These are phyloP conservation scores for Cyclina sinensis DNA, from an alignment of 1,140 invertebrate species.

Conservation along the genomic window DNA sequence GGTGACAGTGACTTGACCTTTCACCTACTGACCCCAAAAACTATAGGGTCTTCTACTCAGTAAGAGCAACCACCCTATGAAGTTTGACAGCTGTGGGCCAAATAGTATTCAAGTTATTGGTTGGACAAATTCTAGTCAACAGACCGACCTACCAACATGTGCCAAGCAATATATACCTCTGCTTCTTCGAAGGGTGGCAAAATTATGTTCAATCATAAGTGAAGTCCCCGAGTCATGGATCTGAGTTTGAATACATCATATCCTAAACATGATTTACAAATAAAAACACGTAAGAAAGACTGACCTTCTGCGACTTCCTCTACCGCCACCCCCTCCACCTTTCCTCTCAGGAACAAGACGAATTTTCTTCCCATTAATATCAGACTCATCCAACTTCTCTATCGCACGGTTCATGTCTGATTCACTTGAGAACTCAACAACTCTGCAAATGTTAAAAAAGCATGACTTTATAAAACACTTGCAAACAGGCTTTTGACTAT, in stretches of 20 bases:
- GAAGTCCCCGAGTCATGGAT: too few species aligned
- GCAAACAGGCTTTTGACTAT: too few species aligned
- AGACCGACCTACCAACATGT: background rate
- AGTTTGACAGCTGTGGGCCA: too few species aligned
- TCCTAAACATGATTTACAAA: too few species aligned
- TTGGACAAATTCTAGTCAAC: background rate
- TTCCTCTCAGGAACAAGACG: slow-evolving; percentile 95
- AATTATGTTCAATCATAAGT: background rate
- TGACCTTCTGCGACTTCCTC: background rate
- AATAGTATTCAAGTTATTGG: background rate
- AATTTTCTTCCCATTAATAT: slow-evolving; percentile 93
- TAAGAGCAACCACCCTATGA: too few species aligned
- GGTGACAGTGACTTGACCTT: too few species aligned
- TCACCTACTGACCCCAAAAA: too few species aligned
- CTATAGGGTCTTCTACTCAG: too few species aligned
- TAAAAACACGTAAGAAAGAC: background rate
- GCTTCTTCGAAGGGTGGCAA: background rate
- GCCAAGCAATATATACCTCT: too few species aligned
- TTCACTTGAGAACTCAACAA: slow-evolving; percentile 85
- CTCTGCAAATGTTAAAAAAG: slow-evolving; percentile 79
- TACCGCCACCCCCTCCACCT: slow-evolving; percentile 87
- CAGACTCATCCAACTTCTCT: slow-evolving; percentile 98
- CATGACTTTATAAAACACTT: too few species aligned
- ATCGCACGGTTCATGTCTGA: slow-evolving; percentile 98
- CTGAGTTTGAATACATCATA: background rate